Conservation (phyloP, 2,113 vertebrate species). For the Cichladusa arquata region DNA sequence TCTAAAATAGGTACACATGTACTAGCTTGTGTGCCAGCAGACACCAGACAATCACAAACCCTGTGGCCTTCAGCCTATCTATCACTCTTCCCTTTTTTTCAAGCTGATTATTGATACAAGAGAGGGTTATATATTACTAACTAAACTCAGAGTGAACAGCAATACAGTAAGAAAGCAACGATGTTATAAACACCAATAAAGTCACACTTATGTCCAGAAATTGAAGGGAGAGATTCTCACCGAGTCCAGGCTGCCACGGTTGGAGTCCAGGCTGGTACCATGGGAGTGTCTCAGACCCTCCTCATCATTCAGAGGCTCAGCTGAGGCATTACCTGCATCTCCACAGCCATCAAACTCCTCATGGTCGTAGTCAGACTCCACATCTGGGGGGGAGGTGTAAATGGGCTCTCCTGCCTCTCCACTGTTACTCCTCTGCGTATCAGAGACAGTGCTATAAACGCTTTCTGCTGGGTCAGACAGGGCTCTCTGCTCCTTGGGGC, state of each 20-base stretch:
- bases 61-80: not conserved
- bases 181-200: not conserved
- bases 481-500: constrained; percentile 5
- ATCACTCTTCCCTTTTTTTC: not conserved
- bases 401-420: constrained; percentile 79
- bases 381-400: constrained; percentile 82
- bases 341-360: constrained; percentile 85
- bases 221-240: constrained; percentile 71
- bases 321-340: constrained; percentile 74
- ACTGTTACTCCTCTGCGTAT: constrained; percentile 58
- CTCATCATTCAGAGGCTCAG: constrained; percentile 77
- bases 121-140: not conserved
- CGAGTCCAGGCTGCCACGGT: constrained; percentile 87
- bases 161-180: not conserved
- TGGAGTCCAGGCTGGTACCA: constrained; percentile 85
- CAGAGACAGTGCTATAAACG: constrained; percentile 73
- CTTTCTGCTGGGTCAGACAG: constrained; percentile 20
- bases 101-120: not conserved
- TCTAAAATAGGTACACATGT: not conserved
- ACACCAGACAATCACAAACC: not conserved
- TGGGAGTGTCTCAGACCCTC: constrained; percentile 82
- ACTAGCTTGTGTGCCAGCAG: not conserved
- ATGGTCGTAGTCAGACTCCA: constrained; percentile 89
- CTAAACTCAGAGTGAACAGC: not conserved
- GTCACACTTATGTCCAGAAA: not conserved